phyloP scores from a whole-genome alignment of 2,888 invertebrate genomes.

The Xylota segnis region DNA sequence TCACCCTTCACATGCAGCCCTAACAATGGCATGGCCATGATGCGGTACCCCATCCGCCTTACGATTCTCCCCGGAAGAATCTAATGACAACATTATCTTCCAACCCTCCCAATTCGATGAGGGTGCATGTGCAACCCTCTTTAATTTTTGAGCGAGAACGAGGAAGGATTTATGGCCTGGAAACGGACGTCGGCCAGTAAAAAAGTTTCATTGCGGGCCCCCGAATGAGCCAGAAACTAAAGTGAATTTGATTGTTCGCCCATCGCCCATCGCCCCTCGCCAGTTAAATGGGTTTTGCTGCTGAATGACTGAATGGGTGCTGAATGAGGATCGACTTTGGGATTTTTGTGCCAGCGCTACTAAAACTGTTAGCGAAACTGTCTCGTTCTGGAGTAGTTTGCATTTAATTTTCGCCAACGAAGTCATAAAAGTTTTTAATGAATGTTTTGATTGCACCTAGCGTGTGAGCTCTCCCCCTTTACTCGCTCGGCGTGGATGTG shows the following conservation, averaged over 20 bases:
- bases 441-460: conserved; percentile 72
- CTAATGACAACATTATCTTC: conserved; percentile 75
- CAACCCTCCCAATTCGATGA: conserved; percentile 31
- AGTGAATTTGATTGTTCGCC: conserved; percentile 72
- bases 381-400: conserved; percentile 60
- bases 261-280: too few species aligned
- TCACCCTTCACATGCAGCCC: conserved; percentile 45
- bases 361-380: conserved; percentile 56
- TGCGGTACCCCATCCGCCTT: conserved; percentile 28
- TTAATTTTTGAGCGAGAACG: conserved; percentile 5
- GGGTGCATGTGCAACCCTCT: conserved; percentile 37
- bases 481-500: conserved; percentile 1
- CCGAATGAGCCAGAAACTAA: conserved; percentile 42
- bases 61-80: conserved; percentile 42
- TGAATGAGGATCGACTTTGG: conserved; percentile 23
- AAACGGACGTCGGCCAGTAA: conserved; percentile 45
- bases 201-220: conserved; percentile 53
- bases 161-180: conserved; percentile 63
- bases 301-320: conserved; percentile 60
- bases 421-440: conserved; percentile 76
- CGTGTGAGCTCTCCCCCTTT: conserved; percentile 15
- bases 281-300: conserved; percentile 38
- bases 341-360: conserved; percentile 17
- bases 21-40: conserved; percentile 6
- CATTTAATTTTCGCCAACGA: conserved; percentile 73